Evolutionary conservation across 2,888 invertebrate species (phyloP).

Genomic region (Gryllus longicercus): DNA sequence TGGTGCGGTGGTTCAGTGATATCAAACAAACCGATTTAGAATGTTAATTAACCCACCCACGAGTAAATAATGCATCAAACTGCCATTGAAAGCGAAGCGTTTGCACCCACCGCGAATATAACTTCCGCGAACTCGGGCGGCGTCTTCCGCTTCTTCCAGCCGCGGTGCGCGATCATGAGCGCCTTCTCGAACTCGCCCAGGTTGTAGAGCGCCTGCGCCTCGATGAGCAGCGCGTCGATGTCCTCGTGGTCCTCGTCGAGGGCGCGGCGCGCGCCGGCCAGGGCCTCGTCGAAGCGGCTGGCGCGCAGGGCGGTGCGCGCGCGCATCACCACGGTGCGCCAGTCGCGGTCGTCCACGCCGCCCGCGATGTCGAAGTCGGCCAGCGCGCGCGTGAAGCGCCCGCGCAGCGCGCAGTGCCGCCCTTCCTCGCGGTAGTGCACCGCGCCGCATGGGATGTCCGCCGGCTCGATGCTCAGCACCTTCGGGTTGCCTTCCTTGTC

Average conservation of each 20-base stretch:
- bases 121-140: slow-evolving; percentile 24
- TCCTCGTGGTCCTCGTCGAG: neutral
- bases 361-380: neutral
- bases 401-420: neutral
- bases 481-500: neutral
- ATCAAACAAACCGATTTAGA: too few species aligned
- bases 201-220: slow-evolving; percentile 30
- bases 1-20: too few species aligned
- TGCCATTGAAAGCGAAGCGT: neutral
- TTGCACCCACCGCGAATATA: neutral
- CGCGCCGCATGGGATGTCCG: neutral
- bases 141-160: slow-evolving; percentile 19
- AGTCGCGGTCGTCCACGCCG: neutral
- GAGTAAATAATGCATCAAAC: neutral
- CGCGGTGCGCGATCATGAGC: slow-evolving; percentile 27
- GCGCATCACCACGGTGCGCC: slow-evolving; percentile 1
- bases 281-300: neutral
- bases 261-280: neutral
- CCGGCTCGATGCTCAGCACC: neutral
- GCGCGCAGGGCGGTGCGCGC: slow-evolving; percentile 7
- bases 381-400: neutral
- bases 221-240: slow-evolving; percentile 22
- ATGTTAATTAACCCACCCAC: too few species aligned
- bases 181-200: slow-evolving; percentile 33
- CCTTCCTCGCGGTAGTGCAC: neutral